phyloP scores from a whole-genome alignment of 2,888 invertebrate species.

The Omphaloscelis lunosa region DNA sequence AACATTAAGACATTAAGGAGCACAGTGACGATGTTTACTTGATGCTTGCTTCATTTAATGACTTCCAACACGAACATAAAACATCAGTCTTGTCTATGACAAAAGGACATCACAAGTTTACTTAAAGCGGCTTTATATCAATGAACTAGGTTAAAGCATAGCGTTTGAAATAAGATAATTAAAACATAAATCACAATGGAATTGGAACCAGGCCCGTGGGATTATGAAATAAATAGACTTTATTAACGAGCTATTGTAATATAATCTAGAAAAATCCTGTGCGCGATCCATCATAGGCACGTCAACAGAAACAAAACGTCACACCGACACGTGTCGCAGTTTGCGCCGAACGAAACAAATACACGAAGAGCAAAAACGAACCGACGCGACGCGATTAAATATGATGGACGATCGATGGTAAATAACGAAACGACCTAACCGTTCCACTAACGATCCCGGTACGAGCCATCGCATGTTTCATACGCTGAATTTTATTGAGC shows the following conservation, averaged over 20 bases:
- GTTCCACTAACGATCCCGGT: conserved; percentile 84
- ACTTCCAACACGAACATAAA: conserved; percentile 60
- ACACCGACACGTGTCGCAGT: conserved; percentile 78
- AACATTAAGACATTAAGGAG: conserved; percentile 63
- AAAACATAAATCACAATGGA: conserved; percentile 28
- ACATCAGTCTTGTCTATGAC: conserved; percentile 46
- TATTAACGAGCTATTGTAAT: conserved; percentile 54
- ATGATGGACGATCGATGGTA: conserved; percentile 85
- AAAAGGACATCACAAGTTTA: conserved; percentile 43
- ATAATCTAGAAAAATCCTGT: conserved; percentile 68
- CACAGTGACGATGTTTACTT: conserved; percentile 58
- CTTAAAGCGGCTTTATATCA: conserved; percentile 20
- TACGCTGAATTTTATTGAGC: conserved; percentile 78
- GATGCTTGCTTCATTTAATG: conserved; percentile 52
- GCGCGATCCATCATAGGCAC: conserved; percentile 75
- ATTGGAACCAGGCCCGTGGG: conserved; percentile 7
- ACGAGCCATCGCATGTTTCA: conserved; percentile 79
- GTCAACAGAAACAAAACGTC: conserved; percentile 78
- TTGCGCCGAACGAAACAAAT: conserved; percentile 71
- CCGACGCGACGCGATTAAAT: conserved; percentile 82
- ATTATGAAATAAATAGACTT: conserved; percentile 44
- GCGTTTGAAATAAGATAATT: conserved; percentile 28
- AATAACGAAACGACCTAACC: conserved; percentile 81
- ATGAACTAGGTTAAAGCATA: conserved; percentile 18
- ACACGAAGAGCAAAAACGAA: conserved; percentile 74